Percentiles rank a stretch among this genome's conserved stretches.
Evolutionary conservation across 2,113 vertebrate genomes (phyloP).

Genomic region (Syngnathus scovelli): DNA sequence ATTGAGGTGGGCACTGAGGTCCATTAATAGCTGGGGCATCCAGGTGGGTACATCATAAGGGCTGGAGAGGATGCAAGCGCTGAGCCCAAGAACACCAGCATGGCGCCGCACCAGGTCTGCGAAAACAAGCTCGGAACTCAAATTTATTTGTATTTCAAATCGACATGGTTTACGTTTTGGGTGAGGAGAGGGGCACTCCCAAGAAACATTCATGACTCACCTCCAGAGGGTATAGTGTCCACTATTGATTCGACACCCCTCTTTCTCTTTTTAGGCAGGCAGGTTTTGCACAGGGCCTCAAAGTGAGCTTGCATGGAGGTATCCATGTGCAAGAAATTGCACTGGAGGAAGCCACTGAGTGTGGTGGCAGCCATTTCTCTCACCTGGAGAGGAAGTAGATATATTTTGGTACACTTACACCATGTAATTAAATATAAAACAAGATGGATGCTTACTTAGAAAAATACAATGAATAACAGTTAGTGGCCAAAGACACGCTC

Average conservation of each 20-base stretch:
- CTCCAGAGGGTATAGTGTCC: slow-evolving; percentile 87
- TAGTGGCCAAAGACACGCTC: background rate
- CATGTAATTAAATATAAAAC: background rate
- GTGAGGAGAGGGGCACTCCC: too few relatives aligned
- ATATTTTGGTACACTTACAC: background rate
- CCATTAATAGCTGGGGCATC: slow-evolving; percentile 98
- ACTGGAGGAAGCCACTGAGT: slow-evolving; percentile 90
- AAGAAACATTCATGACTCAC: slow-evolving; percentile 54
- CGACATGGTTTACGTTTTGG: background rate
- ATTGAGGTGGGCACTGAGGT: slow-evolving; percentile 92
- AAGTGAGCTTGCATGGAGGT: slow-evolving; percentile 87
- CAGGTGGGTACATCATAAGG: slow-evolving; percentile 94
- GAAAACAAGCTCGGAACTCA: slow-evolving; percentile 11
- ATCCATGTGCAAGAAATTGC: slow-evolving; percentile 90
- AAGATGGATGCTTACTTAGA: background rate
- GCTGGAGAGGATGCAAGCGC: slow-evolving; percentile 91
- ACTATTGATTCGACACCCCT: slow-evolving; percentile 75
- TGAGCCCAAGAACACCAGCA: slow-evolving; percentile 92
- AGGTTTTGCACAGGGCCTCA: slow-evolving; percentile 90
- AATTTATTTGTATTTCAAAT: background rate
- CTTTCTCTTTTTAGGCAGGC: slow-evolving; percentile 86
- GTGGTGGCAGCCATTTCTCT: slow-evolving; percentile 97
- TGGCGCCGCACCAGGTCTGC: slow-evolving; percentile 89
- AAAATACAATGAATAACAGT: background rate
- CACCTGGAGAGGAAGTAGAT: slow-evolving; percentile 67